phyloP scores from a whole-genome alignment of 2,888 invertebrate genomes.

The Polyploca ridens region DNA sequence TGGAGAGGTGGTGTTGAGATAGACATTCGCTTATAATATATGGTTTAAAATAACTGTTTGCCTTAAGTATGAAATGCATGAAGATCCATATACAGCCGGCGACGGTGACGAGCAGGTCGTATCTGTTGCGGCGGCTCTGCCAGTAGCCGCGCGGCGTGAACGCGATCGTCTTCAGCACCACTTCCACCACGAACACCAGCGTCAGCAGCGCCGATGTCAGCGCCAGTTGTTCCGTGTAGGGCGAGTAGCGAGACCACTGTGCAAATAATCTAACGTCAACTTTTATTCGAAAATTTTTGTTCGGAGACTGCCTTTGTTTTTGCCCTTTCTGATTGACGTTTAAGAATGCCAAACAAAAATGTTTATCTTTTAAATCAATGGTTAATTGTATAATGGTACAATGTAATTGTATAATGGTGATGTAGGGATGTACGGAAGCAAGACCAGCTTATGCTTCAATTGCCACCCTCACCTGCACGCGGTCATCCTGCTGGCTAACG shows the following conservation, averaged over 20 bases:
- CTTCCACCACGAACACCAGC: constrained; percentile 97
- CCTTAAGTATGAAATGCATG: constrained; percentile 94
- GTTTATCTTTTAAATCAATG: too few species aligned
- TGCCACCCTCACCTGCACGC: too few species aligned
- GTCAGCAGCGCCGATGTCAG: constrained; percentile 95
- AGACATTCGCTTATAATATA: too few species aligned
- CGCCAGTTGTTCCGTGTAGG: constrained; percentile 92
- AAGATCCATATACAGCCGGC: constrained; percentile 99
- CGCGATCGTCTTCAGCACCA: constrained; percentile 98
- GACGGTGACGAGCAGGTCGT: constrained; percentile 98
- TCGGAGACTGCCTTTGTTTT: too few species aligned
- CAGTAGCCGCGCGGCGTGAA: constrained; percentile 99
- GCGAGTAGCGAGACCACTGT: constrained; percentile 94
- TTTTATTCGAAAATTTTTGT: neutral
- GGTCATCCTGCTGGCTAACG: too few species aligned
- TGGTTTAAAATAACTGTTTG: constrained; percentile 53
- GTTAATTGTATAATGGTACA: too few species aligned
- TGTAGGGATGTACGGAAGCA: too few species aligned
- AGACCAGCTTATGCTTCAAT: too few species aligned
- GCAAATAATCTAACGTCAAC: constrained; percentile 29
- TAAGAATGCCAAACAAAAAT: too few species aligned
- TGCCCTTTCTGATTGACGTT: too few species aligned
- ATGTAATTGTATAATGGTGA: too few species aligned
- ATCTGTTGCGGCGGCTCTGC: constrained; percentile 98
- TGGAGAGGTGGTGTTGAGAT: too few species aligned